phyloP scores from a whole-genome alignment of 2,888 invertebrate genomes.

The Ormyrus labotus region DNA sequence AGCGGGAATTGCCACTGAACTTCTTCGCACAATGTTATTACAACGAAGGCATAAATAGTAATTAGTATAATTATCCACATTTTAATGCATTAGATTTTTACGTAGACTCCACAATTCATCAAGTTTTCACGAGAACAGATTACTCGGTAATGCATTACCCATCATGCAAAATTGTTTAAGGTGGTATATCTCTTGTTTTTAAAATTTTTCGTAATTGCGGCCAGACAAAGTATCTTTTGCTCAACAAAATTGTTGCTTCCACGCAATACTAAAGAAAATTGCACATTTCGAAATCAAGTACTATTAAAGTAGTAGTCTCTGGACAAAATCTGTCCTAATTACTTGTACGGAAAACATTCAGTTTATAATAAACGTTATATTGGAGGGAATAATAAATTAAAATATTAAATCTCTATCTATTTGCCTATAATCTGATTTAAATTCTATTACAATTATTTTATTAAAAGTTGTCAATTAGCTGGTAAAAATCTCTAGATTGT shows the following conservation, averaged over 20 bases:
- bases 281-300: neutral
- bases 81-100: neutral
- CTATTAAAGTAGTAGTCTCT: neutral
- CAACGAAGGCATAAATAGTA: neutral
- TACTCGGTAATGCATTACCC: neutral
- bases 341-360: too few relatives aligned
- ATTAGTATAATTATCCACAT: slow-evolving; percentile 13
- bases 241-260: neutral
- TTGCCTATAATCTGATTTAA: too few relatives aligned
- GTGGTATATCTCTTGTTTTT: neutral
- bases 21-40: slow-evolving; percentile 10
- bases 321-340: too few relatives aligned
- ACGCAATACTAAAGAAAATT: neutral
- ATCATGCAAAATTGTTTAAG: slow-evolving; percentile 8
- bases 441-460: too few relatives aligned
- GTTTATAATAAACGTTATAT: too few relatives aligned
- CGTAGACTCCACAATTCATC: neutral
- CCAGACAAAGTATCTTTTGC: neutral
- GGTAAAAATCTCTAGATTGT: too few relatives aligned
- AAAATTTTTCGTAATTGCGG: neutral
- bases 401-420: too few relatives aligned
- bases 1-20: slow-evolving; percentile 62
- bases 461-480: too few relatives aligned
- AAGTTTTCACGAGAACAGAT: neutral
- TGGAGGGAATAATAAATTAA: too few relatives aligned